Evolutionary conservation across 2,888 invertebrate genomes (phyloP).

Genomic region (Eubasilissa splendida): DNA sequence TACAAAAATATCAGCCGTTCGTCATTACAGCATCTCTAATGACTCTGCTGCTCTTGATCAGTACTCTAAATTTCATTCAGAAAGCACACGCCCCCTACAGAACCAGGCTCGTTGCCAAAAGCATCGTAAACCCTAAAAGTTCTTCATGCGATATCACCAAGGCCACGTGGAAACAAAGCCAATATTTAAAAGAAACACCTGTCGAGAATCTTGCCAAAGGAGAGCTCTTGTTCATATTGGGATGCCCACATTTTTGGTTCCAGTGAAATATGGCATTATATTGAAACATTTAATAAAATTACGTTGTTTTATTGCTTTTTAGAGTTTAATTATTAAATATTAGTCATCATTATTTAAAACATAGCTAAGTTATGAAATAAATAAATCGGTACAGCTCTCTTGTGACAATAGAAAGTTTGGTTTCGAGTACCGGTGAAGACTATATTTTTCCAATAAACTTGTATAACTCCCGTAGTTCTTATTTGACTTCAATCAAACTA

Average conservation of each 20-base stretch:
- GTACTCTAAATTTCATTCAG: background rate
- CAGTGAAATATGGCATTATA: too few species aligned
- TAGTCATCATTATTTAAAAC: too few species aligned
- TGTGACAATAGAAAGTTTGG: too few species aligned
- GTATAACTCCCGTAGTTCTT: too few species aligned
- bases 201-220: conserved; percentile 4
- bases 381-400: too few species aligned
- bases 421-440: too few species aligned
- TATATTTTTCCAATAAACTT: too few species aligned
- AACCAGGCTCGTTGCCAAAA: background rate
- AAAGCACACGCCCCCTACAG: conserved; percentile 4
- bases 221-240: background rate
- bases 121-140: background rate
- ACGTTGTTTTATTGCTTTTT: too few species aligned
- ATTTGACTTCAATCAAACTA: too few species aligned
- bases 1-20: background rate
- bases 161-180: conserved; percentile 44
- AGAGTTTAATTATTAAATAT: too few species aligned
- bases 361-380: too few species aligned
- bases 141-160: conserved; percentile 20
- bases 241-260: background rate
- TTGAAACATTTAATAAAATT: too few species aligned
- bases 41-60: background rate
- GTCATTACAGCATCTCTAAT: conserved; percentile 5
- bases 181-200: conserved; percentile 49